Conservation (phyloP, 37 sponge, comb jelly and placozoan genomes). For the Chondrosia reniformis region DNA sequence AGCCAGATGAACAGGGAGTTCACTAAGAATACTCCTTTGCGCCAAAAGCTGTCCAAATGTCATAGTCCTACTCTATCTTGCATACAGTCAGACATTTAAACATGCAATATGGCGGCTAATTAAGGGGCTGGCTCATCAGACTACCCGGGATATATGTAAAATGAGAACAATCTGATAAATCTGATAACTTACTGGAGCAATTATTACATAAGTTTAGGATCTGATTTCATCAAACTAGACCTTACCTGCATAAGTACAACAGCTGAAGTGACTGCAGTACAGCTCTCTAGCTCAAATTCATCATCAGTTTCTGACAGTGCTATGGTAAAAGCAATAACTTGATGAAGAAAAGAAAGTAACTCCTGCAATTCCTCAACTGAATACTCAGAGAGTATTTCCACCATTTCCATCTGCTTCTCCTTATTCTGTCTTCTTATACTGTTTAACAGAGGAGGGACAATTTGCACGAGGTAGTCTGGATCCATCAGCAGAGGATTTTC, state of each 20-base stretch:
- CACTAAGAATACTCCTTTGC: too few species aligned
- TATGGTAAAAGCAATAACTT: constrained; percentile 50
- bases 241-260: not conserved
- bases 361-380: constrained; percentile 32
- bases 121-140: too few species aligned
- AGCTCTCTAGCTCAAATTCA: not conserved
- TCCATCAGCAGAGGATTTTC: constrained; percentile 77
- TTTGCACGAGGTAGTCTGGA: constrained; percentile 71
- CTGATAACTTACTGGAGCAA: too few species aligned
- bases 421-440: constrained; percentile 27
- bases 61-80: too few species aligned
- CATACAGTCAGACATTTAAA: too few species aligned
- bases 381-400: constrained; percentile 59
- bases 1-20: too few species aligned
- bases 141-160: too few species aligned
- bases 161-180: too few species aligned
- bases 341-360: constrained; percentile 55
- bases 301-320: constrained; percentile 31
- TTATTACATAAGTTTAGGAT: too few species aligned
- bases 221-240: too few species aligned
- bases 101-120: too few species aligned
- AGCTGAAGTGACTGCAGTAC: not conserved
- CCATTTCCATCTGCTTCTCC: constrained; percentile 41
- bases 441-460: constrained; percentile 53
- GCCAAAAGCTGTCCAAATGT: too few species aligned